Base-by-base conservation (phyloP, 2,797 vertebrate species). In the Smutsia temminckii region DNA sequence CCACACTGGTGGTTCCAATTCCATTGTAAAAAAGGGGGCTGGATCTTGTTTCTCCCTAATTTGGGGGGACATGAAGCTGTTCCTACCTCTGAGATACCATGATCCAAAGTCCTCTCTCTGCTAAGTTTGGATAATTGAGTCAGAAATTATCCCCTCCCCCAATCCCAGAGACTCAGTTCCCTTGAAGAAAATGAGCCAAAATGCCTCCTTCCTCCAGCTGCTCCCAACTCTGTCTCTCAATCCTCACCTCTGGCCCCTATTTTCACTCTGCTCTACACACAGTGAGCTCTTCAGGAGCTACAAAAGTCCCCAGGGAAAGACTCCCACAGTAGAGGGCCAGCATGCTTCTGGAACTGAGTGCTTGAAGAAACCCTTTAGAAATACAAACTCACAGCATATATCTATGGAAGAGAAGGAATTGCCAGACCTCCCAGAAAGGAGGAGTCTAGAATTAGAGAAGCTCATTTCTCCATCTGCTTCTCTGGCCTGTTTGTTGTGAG, bases 241-340 rank as follows among this genome's bases (percentile, higher is more conserved):
- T 49, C 55, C 4, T 88, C n/a, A 74, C 25, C 17, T 68, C 59
- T 74, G 57, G 49, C 14, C 37, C 68, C 34, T 63, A 18, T 69
- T n/a, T 40, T 79, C 29, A 34, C 49, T 63, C 42, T 14, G 32
- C 6, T 77, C 61, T n/a, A 59, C 42, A 63, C 11, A 61, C 37
- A 75, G 23, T 42, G 66, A 87, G 57, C 27, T 75, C 37, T 21
- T 46, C 21, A 42, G 61, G 34, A 88, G 88, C 46, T 29, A 27
- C 0, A 2, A 17, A 59, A 6, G 8, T 12, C 42, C 20, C 49
- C n/a, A 37, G 23, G 12, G 4, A 88, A 80, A 63, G n/a, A 53
- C 4, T 17, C 68, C 8, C 61, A 57, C 2, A 3, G 14, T 8
- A 81, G 14, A 91, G 16, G 27, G 4, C 4, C 18, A 61, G 77